These are phyloP conservation scores for Crioceris asparagi DNA, from an alignment of 2,888 invertebrate species.

Conservation along the genomic window DNA sequence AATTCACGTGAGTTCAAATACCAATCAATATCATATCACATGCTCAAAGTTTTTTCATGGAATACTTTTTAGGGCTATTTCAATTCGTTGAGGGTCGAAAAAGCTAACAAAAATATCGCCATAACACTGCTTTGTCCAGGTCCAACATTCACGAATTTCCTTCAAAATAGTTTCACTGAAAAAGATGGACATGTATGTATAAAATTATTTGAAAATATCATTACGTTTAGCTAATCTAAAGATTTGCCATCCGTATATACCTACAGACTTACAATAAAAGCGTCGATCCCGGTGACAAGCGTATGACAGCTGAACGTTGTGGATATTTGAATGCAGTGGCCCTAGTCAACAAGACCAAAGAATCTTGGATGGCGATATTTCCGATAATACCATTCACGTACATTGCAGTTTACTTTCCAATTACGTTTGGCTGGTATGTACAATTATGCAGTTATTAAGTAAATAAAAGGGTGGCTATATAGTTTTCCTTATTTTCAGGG, in stretches of 20 bases:
- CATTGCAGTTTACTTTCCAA: conserved; percentile 48
- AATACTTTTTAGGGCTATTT: conserved; percentile 54
- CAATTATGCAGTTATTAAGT: too few relatives aligned
- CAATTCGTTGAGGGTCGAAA: conserved; percentile 50
- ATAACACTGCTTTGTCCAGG: conserved; percentile 68
- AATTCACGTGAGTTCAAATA: conserved; percentile 48
- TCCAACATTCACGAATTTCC: conserved; percentile 60
- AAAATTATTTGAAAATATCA: too few relatives aligned
- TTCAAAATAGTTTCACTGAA: conserved; percentile 57
- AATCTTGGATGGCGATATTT: conserved; percentile 61
- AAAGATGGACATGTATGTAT: conserved; percentile 45
- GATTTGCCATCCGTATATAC: too few relatives aligned
- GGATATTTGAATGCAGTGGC: conserved; percentile 47
- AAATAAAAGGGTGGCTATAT: too few relatives aligned
- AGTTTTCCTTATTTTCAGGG: conserved; percentile 37
- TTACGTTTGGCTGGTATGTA: conserved; percentile 39
- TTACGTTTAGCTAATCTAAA: too few relatives aligned
- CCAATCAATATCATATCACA: background rate
- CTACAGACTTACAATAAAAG: too few relatives aligned
- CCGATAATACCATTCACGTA: conserved; percentile 52
- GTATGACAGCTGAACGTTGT: conserved; percentile 48
- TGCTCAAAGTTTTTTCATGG: background rate
- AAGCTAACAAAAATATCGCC: conserved; percentile 45
- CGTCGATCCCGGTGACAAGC: conserved; percentile 38
- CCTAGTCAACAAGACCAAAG: conserved; percentile 46